Evolutionary conservation across 2,888 invertebrate genomes (phyloP).

Genomic region (Sclerodermus sp.): DNA sequence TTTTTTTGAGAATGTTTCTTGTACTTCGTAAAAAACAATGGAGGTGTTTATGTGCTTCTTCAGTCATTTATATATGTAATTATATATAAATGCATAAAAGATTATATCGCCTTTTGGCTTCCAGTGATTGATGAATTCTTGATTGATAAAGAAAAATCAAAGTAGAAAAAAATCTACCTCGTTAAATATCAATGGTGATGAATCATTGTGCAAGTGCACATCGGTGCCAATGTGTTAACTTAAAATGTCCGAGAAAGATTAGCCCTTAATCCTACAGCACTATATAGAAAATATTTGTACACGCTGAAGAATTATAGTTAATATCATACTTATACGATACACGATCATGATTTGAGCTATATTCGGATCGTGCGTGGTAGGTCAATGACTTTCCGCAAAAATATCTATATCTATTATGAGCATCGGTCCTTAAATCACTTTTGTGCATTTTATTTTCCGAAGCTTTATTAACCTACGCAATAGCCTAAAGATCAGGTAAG

Average conservation of each 20-base stretch:
- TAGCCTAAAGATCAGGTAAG: conserved; percentile 37
- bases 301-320: conserved; percentile 35
- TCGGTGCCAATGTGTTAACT: no score
- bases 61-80: no score
- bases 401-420: conserved; percentile 1
- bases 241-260: neutral
- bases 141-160: no score
- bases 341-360: conserved; percentile 15
- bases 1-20: no score
- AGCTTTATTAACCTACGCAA: conserved; percentile 10
- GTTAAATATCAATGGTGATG: no score
- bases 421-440: conserved; percentile 8
- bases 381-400: conserved; percentile 10
- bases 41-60: no score
- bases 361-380: conserved; percentile 16
- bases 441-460: conserved; percentile 15
- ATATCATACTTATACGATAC: conserved; percentile 26
- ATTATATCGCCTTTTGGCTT: no score
- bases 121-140: no score
- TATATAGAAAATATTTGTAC: conserved; percentile 30
- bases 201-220: no score
- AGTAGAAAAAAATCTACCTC: no score
- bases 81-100: no score
- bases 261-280: conserved; percentile 10
- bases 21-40: no score